Base-by-base conservation (phyloP, 2,888 invertebrate species). In the Lypha dubia region DNA sequence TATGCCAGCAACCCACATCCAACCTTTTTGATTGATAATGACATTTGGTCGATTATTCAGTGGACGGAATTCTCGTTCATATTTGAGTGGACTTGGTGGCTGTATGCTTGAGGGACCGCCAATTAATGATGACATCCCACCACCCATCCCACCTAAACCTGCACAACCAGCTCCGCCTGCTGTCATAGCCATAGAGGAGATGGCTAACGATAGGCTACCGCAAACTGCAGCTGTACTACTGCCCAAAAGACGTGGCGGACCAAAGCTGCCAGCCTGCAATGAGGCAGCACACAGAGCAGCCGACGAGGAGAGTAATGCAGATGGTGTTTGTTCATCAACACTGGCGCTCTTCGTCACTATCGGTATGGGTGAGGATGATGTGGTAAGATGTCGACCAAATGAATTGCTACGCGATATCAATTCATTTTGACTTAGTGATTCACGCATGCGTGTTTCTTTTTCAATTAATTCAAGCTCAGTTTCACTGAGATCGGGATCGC, bases 1-100 rank as follows among this genome's bases (percentile, higher is more conserved):
- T 79, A 97, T 94, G 46, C 96, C 96, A 22, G 96, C 95, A 73
- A 97, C 94, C 94, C 96, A 97, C 91, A 95, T 94, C 97, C 97
- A 97, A 58, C 97, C 97, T 83, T 95, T 95, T 89, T 93, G 93
- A 92, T 96, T 96, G 63, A 94, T 94, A 83, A 94, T 94, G 84
- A 94, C 94, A 88, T 93, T 93, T 79, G 95, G 93, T 87, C 93
- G 93, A 89, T 95, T 95, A 41, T 93, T 92, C 67, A 95, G 93
- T 22, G 94, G 93, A 87, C 93, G 94, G 88, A 93, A 93, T 88
- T 95, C 95, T 67, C 93, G 93, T 83, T 94, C 93, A 86, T 93
- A 92, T 89, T 93, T 93, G 87, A 93, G 91, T 35, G 93, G 93
- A 89, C 91, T 92, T 8, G 90, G 91, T 58, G 91, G 91, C 81